Evolutionary conservation across 92 coral and sea anemone species (phyloP).

Genomic region (Nematostella vectensis): DNA sequence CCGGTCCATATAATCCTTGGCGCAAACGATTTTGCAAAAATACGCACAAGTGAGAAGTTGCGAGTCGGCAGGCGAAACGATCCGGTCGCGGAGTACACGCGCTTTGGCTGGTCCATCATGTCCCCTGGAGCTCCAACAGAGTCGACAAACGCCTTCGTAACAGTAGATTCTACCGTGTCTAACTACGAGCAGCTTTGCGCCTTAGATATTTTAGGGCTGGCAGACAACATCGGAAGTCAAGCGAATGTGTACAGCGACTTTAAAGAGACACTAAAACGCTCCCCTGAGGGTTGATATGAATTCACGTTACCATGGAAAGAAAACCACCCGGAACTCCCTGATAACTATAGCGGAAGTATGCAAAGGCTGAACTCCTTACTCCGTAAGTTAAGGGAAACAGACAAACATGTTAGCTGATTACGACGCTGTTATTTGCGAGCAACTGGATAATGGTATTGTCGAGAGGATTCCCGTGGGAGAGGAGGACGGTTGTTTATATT

Average conservation of each 20-base stretch:
- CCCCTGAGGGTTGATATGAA: slow-evolving; percentile 51
- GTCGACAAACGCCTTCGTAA: slow-evolving; percentile 11
- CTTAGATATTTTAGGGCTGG: slow-evolving; percentile 37
- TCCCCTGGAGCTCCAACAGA: slow-evolving; percentile 42
- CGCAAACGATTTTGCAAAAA: slow-evolving; percentile 47
- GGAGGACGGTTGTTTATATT: slow-evolving; percentile 11
- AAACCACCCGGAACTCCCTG: slow-evolving; percentile 10
- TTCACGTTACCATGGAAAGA: slow-evolving; percentile 38
- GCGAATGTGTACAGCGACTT: slow-evolving; percentile 24
- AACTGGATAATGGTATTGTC: slow-evolving; percentile 19
- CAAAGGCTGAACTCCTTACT: slow-evolving; percentile 13
- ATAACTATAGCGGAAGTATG: slow-evolving; percentile 28
- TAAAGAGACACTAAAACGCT: slow-evolving; percentile 25
- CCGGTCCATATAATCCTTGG: slow-evolving; percentile 49
- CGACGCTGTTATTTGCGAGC: slow-evolving; percentile 31
- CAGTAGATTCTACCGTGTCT: slow-evolving; percentile 18
- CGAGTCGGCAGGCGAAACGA: slow-evolving; percentile 50
- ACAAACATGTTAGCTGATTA: slow-evolving; percentile 17
- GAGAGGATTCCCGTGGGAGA: slow-evolving; percentile 15
- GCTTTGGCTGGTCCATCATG: slow-evolving; percentile 50
- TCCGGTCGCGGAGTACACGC: slow-evolving; percentile 37
- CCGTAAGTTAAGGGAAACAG: slow-evolving; percentile 13
- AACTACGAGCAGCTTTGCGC: slow-evolving; percentile 35
- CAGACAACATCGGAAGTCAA: slow-evolving; percentile 22
- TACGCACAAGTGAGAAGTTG: slow-evolving; percentile 32